Conservation (phyloP, 1,140 invertebrate species). For the Brachionus calyciflorus region DNA sequence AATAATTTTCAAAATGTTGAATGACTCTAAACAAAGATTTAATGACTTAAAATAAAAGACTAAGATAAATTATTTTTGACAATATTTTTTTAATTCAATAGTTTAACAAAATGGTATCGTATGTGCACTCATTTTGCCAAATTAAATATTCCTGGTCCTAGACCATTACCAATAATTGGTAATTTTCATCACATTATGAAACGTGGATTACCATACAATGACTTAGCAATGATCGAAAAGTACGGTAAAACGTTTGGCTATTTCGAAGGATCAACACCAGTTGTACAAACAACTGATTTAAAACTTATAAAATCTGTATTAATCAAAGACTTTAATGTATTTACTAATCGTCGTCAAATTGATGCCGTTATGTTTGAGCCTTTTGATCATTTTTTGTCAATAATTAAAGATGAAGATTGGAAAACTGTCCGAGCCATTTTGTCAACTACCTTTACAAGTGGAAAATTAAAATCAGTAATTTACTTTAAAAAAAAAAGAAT, state of each 20-base stretch:
- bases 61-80: too few relatives aligned
- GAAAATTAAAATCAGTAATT: constrained; percentile 40
- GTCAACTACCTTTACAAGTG: constrained; percentile 34
- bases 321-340: constrained; percentile 42
- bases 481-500: background rate
- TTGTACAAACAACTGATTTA: constrained; percentile 11
- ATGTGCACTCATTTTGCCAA: background rate
- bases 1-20: too few relatives aligned
- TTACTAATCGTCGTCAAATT: constrained; percentile 10
- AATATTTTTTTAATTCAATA: too few relatives aligned
- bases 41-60: too few relatives aligned
- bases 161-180: constrained; percentile 28
- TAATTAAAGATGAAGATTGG: constrained; percentile 44
- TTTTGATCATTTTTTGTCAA: constrained; percentile 13
- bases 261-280: background rate
- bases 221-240: background rate
- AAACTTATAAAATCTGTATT: constrained; percentile 1
- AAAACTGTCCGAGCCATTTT: constrained; percentile 35
- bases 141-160: constrained; percentile 28
- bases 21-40: too few relatives aligned
- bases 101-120: too few relatives aligned
- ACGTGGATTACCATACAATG: constrained; percentile 36
- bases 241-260: constrained; percentile 22
- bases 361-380: constrained; percentile 28
- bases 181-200: constrained; percentile 13